These are phyloP conservation scores for Erinaceus europaeus DNA, from an alignment of 2,113 vertebrate species.

Conservation along the genomic window DNA sequence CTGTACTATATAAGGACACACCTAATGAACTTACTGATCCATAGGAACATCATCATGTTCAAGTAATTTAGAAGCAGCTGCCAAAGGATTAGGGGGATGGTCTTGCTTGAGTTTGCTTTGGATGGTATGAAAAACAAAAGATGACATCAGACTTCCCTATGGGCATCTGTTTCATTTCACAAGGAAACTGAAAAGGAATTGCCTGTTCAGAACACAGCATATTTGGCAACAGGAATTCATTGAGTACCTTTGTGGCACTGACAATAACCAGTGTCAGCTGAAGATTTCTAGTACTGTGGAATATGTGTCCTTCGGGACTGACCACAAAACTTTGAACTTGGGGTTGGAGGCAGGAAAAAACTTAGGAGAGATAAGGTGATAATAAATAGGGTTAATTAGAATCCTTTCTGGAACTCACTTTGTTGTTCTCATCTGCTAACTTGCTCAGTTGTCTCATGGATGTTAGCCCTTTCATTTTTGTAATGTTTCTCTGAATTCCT, in stretches of 20 bases:
- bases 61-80: slow-evolving; percentile 51
- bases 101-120: slow-evolving; percentile 42
- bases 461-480: slow-evolving; percentile 22
- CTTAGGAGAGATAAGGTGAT: slow-evolving; percentile 12
- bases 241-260: neutral
- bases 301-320: neutral
- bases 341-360: neutral
- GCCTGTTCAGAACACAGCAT: neutral
- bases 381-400: slow-evolving; percentile 12
- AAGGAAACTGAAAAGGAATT: neutral
- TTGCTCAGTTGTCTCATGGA: neutral
- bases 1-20: slow-evolving; percentile 11
- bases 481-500: neutral
- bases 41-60: slow-evolving; percentile 38
- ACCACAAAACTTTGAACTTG: slow-evolving; percentile 39
- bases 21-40: slow-evolving; percentile 24
- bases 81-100: slow-evolving; percentile 15
- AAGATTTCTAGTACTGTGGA: neutral
- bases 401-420: slow-evolving; percentile 25
- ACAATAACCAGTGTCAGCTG: neutral
- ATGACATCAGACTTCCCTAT: slow-evolving; percentile 27
- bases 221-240: neutral
- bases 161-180: slow-evolving; percentile 49
- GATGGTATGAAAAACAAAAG: slow-evolving; percentile 47
- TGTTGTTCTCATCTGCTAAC: neutral